Evolutionary conservation across 2,888 invertebrate species (phyloP).

Genomic region (Oxyteleia sp.): DNA sequence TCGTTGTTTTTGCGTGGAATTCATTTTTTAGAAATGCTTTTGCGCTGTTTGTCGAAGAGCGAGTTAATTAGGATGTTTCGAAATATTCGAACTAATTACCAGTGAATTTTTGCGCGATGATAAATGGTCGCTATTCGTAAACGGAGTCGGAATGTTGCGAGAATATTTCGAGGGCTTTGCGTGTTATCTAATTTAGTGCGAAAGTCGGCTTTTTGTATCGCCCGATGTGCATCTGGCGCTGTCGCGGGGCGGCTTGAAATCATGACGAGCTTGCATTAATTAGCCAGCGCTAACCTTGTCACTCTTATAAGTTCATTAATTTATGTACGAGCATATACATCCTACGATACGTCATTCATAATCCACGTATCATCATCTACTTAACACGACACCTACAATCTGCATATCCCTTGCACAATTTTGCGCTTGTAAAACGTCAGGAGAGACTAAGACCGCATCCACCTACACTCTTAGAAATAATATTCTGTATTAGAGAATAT

Average conservation of each 20-base stretch:
- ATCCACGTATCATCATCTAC: slow-evolving; percentile 21
- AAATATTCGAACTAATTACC: slow-evolving; percentile 39
- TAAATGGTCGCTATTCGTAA: slow-evolving; percentile 1
- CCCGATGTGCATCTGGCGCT: slow-evolving; percentile 36
- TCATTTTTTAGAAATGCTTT: slow-evolving; percentile 21
- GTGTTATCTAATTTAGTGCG: slow-evolving; percentile 41
- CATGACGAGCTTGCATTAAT: slow-evolving; percentile 51
- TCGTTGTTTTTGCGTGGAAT: slow-evolving; percentile 25
- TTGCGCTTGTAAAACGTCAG: slow-evolving; percentile 1
- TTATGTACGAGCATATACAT: slow-evolving; percentile 24
- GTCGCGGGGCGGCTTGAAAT: slow-evolving; percentile 34
- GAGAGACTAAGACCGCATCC: background rate
- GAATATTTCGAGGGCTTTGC: background rate
- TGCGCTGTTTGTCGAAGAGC: background rate
- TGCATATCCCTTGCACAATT: background rate
- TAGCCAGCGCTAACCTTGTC: slow-evolving; percentile 47
- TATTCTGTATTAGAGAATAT: no score
- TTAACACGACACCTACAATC: slow-evolving; percentile 10
- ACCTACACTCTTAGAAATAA: no score
- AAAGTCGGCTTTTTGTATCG: slow-evolving; percentile 36
- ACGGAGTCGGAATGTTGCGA: background rate
- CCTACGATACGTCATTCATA: slow-evolving; percentile 32
- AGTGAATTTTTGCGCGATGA: no score
- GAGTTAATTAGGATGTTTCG: slow-evolving; percentile 31
- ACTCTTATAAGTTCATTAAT: slow-evolving; percentile 53